phyloP scores from a whole-genome alignment of 1,140 invertebrate species.

The Thalassaphorura encarpata region DNA sequence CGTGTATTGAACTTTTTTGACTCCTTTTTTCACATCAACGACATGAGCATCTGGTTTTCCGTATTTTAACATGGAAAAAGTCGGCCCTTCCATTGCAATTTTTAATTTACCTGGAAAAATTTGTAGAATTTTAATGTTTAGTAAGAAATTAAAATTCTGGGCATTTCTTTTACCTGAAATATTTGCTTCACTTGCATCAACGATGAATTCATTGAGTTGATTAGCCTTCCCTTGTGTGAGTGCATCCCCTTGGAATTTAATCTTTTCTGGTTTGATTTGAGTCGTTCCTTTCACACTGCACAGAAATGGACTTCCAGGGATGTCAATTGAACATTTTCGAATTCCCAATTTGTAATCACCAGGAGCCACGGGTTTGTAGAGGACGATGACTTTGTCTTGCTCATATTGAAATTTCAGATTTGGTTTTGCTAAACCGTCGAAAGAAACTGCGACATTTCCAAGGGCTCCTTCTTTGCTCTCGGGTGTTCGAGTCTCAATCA shows the following conservation, averaged over 20 bases:
- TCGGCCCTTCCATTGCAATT: too few species aligned
- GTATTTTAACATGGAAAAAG: too few species aligned
- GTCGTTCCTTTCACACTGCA: background rate
- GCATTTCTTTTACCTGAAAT: constrained; percentile 6
- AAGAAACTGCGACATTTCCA: constrained; percentile 1
- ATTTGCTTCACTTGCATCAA: constrained; percentile 1
- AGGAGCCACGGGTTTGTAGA: background rate
- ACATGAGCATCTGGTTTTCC: too few species aligned
- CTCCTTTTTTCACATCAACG: too few species aligned
- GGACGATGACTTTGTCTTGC: background rate
- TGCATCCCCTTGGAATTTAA: background rate
- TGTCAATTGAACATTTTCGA: background rate
- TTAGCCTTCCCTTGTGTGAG: background rate
- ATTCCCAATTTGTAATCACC: constrained; percentile 7
- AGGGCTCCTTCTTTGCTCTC: background rate
- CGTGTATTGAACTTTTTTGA: too few species aligned
- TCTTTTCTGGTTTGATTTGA: background rate
- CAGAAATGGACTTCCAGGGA: constrained; percentile 6
- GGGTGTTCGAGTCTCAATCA: background rate
- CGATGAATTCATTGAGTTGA: background rate
- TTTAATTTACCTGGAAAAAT: too few species aligned
- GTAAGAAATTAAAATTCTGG: too few species aligned
- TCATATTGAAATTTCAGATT: constrained; percentile 5
- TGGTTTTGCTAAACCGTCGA: constrained; percentile 8
- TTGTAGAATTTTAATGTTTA: too few species aligned